Percentiles rank a stretch among this genome's conserved stretches.
Conservation (phyloP, 64 coral and sea anemone species). For the Platygyra sinensis region DNA sequence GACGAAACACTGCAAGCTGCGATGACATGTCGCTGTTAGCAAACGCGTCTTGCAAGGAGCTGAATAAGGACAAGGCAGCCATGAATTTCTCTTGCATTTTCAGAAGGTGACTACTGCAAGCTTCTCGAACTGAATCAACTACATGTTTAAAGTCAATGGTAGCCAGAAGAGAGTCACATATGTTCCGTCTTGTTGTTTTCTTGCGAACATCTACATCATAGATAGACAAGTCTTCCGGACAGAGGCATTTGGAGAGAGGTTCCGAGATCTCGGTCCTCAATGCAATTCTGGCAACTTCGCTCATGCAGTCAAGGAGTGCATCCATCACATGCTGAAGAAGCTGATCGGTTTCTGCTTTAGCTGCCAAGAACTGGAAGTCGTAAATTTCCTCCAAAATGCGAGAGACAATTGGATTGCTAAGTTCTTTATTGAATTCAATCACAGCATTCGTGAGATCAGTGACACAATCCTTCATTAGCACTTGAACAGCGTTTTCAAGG, state of each 20-base stretch:
- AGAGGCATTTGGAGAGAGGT: not conserved
- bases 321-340: constrained; percentile 13
- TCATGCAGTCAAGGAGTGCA: constrained; percentile 23
- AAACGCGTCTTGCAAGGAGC: not conserved
- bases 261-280: constrained; percentile 8
- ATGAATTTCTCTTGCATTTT: not conserved
- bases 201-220: not conserved
- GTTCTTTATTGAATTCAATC: not conserved
- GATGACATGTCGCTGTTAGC: not conserved
- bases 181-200: not conserved
- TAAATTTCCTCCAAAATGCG: constrained; percentile 43
- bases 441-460: not conserved
- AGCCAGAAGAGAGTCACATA: not conserved
- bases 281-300: no score
- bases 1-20: constrained; percentile 9
- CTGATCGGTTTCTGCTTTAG: not conserved
- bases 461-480: not conserved
- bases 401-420: not conserved
- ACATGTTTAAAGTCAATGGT: not conserved
- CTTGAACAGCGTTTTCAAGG: constrained; percentile 1
- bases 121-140: not conserved
- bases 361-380: constrained; percentile 25
- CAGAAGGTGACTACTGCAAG: not conserved
- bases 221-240: not conserved
- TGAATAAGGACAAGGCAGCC: not conserved